phyloP scores from a whole-genome alignment of 2,797 vertebrate species.

The Urosaurus nigricauda region DNA sequence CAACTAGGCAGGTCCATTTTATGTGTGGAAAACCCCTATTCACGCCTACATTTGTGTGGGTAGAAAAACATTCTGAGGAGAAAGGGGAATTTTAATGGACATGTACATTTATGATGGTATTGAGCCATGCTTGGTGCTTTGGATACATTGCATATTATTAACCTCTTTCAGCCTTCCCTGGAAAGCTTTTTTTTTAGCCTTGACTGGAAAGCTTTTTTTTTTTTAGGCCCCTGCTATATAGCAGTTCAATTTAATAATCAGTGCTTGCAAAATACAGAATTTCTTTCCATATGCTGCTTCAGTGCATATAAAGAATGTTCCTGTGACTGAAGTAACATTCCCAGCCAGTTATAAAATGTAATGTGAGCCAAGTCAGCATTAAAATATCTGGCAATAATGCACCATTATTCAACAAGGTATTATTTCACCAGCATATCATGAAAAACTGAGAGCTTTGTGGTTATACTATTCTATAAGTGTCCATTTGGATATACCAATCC shows the following conservation, averaged over 20 bases:
- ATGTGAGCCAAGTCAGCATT: background rate
- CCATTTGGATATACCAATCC: background rate
- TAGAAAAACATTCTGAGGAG: background rate
- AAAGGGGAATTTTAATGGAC: background rate
- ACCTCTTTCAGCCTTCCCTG: background rate
- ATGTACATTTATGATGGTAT: background rate
- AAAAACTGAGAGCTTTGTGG: background rate
- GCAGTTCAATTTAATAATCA: slow-evolving; percentile 33
- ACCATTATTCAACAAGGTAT: background rate
- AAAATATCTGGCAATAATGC: slow-evolving; percentile 16
- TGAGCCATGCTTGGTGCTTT: background rate
- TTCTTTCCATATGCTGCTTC: slow-evolving; percentile 23
- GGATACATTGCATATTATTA: slow-evolving; percentile 2
- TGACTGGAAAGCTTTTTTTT: background rate
- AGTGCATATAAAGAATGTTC: slow-evolving; percentile 17
- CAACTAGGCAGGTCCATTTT: background rate
- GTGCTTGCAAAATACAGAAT: slow-evolving; percentile 3
- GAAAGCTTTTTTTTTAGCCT: background rate
- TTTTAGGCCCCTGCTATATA: background rate
- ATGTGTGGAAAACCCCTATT: background rate
- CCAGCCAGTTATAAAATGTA: background rate
- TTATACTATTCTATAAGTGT: background rate
- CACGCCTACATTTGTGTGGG: background rate
- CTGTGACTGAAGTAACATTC: slow-evolving; percentile 8
- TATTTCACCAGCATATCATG: background rate